phyloP scores from a whole-genome alignment of 64 coral and sea anemone species.

The Montipora capricornis region DNA sequence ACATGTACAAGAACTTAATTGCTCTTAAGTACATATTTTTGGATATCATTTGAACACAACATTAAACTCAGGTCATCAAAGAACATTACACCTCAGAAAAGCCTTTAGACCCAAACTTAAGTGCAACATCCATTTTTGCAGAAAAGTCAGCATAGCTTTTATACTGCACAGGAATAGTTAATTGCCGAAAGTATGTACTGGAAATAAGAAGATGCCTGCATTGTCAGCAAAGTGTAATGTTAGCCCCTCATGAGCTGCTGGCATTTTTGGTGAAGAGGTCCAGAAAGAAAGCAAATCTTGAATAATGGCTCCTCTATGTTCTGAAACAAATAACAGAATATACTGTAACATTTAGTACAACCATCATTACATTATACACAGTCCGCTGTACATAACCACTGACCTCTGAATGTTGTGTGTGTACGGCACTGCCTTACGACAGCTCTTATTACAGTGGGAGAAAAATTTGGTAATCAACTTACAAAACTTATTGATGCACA shows the following conservation, averaged over 20 bases:
- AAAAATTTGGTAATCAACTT: not conserved
- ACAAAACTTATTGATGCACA: not conserved
- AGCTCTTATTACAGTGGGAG: slow-evolving; percentile 9
- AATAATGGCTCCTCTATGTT: slow-evolving; percentile 4
- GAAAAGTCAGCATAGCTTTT: slow-evolving; percentile 36
- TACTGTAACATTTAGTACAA: slow-evolving; percentile 14
- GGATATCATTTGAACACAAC: not conserved
- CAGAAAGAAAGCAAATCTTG: slow-evolving; percentile 25
- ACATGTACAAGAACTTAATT: too few relatives aligned
- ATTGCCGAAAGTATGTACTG: slow-evolving; percentile 24
- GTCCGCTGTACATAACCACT: not conserved
- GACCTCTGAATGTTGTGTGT: not conserved
- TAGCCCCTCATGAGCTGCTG: slow-evolving; percentile 30
- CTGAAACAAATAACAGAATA: slow-evolving; percentile 28
- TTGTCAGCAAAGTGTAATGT: slow-evolving; percentile 15
- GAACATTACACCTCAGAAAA: slow-evolving; percentile 42
- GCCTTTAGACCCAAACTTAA: slow-evolving; percentile 34
- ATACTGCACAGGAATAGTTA: slow-evolving; percentile 19
- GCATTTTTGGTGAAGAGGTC: slow-evolving; percentile 11
- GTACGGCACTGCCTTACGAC: not conserved
- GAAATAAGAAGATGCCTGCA: slow-evolving; percentile 5
- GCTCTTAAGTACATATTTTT: too few relatives aligned
- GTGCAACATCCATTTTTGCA: slow-evolving; percentile 39
- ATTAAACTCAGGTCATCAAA: not conserved
- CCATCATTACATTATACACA: not conserved